Conservation (phyloP, 2,797 vertebrate species). For the Ataeniobius toweri region DNA sequence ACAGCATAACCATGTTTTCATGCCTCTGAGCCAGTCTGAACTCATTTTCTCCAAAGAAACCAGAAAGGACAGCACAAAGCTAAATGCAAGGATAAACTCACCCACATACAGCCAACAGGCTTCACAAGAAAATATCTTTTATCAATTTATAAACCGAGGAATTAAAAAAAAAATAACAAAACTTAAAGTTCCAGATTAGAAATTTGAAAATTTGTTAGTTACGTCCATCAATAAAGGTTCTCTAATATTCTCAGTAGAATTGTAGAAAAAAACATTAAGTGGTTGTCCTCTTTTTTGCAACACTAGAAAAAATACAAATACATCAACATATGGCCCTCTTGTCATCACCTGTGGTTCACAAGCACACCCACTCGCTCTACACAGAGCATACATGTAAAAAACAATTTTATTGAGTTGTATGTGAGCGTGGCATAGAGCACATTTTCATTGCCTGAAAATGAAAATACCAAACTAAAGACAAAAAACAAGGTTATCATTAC, state of each 20-base stretch:
- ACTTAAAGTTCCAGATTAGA: background rate
- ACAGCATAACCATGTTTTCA: slow-evolving; percentile 24
- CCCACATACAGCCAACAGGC: slow-evolving; percentile 2
- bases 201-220: background rate
- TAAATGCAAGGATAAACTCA: slow-evolving; percentile 58
- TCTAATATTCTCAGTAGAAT: slow-evolving; percentile 6
- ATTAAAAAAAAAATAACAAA: background rate
- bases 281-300: slow-evolving; percentile 30
- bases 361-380: slow-evolving; percentile 64
- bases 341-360: slow-evolving; percentile 74
- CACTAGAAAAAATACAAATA: slow-evolving; percentile 41
- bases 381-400: slow-evolving; percentile 33
- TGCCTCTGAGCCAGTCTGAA: slow-evolving; percentile 56
- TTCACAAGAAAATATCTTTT: background rate
- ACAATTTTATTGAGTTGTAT: slow-evolving; percentile 20
- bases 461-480: slow-evolving; percentile 46
- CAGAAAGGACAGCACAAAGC: slow-evolving; percentile 26
- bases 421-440: slow-evolving; percentile 18
- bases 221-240: background rate
- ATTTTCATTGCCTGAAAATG: slow-evolving; percentile 22
- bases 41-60: slow-evolving; percentile 50
- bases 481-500: slow-evolving; percentile 48
- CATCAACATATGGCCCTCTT: slow-evolving; percentile 75
- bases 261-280: slow-evolving; percentile 22
- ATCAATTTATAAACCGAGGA: background rate